These are phyloP conservation scores for Semnopithecus entellus DNA, from an alignment of 2,113 vertebrate genomes.

Conservation along the genomic window DNA sequence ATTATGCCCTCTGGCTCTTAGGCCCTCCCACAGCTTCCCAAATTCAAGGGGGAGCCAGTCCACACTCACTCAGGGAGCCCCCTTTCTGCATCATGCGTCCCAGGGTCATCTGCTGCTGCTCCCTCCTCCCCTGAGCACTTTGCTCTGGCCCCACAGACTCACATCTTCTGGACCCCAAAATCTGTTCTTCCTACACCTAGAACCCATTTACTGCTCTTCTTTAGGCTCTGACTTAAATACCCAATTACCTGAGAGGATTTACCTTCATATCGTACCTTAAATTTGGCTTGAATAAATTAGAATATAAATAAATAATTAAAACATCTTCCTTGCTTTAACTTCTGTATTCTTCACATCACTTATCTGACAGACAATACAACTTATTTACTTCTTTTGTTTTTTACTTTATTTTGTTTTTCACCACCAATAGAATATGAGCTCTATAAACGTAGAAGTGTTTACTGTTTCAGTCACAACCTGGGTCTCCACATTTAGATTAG, in stretches of 20 bases:
- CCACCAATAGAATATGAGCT: not conserved
- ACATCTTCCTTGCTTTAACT: not conserved
- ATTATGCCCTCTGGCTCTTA: too few relatives aligned
- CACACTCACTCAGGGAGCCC: fast-evolving
- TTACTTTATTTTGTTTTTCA: too few relatives aligned
- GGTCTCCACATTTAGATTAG: not conserved
- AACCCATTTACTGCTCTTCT: not conserved
- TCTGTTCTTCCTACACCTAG: not conserved
- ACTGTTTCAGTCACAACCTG: not conserved
- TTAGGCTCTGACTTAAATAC: not conserved
- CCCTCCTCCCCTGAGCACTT: not conserved
- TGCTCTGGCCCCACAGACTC: not conserved
- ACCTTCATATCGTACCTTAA: not conserved
- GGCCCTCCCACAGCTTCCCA: not conserved
- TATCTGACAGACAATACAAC: not conserved
- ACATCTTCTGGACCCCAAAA: not conserved
- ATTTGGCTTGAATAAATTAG: not conserved
- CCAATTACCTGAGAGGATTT: not conserved
- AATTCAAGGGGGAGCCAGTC: not conserved
- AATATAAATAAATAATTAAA: not conserved
- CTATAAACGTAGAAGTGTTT: not conserved
- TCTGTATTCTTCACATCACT: not conserved
- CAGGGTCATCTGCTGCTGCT: too few relatives aligned
- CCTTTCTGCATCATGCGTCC: not conserved
- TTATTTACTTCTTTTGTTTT: not conserved